These are phyloP conservation scores for Dynastes grantii DNA, from an alignment of 2,888 invertebrate species.

Conservation along the genomic window DNA sequence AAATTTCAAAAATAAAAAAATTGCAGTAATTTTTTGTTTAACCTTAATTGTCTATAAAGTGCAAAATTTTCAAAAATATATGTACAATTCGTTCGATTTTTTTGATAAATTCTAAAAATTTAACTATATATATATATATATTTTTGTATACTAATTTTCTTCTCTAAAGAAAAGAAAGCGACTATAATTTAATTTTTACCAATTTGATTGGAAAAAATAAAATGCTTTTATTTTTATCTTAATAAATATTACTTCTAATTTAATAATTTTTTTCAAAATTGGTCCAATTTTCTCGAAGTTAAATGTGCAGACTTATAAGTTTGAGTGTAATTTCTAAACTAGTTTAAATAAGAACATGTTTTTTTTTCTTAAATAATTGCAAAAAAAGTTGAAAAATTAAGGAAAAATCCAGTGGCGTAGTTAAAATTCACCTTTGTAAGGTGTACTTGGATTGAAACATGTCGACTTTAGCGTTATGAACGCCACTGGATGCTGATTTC, in stretches of 20 bases:
- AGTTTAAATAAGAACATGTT: neutral
- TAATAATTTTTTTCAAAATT: slow-evolving; percentile 7
- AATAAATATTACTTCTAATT: neutral
- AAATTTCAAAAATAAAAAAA: no score
- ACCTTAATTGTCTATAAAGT: no score
- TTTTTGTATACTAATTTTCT: no score
- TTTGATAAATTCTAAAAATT: no score
- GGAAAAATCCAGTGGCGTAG: neutral
- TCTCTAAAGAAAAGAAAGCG: no score
- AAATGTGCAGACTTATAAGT: neutral
- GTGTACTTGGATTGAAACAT: neutral
- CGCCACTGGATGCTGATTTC: slow-evolving; percentile 35
- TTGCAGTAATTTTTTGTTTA: no score
- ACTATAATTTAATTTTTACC: neutral
- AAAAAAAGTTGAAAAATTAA: no score
- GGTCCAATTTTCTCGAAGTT: slow-evolving; percentile 6
- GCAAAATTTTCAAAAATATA: no score
- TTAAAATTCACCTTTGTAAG: neutral
- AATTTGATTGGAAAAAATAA: neutral
- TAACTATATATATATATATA: no score
- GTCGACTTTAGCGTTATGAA: neutral
- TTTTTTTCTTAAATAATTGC: no score
- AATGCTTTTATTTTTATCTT: no score
- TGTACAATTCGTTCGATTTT: no score
- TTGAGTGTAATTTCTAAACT: neutral